These are phyloP conservation scores for Scaptomyza hsui DNA, from an alignment of 1,140 invertebrate species.

Conservation along the genomic window DNA sequence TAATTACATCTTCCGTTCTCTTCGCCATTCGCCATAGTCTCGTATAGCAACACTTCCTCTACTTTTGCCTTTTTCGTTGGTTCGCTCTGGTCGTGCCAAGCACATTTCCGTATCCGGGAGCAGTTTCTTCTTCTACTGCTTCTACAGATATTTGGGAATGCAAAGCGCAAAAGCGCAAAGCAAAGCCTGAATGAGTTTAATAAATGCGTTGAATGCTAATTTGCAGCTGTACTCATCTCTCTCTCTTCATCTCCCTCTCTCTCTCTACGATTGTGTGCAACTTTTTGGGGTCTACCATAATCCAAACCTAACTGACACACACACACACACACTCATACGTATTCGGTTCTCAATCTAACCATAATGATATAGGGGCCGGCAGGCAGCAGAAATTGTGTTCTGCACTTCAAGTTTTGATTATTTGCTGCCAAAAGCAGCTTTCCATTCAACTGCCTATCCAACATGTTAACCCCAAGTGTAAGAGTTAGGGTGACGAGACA, in stretches of 20 bases:
- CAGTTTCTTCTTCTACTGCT: slow-evolving; percentile 7
- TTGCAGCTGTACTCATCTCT: slow-evolving; percentile 8
- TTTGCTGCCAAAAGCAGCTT: slow-evolving; percentile 54
- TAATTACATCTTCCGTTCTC: slow-evolving; percentile 71
- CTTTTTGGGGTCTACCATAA: slow-evolving; percentile 42
- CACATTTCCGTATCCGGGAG: slow-evolving; percentile 72
- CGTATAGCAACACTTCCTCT: slow-evolving; percentile 23
- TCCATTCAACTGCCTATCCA: slow-evolving; percentile 21
- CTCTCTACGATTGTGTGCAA: slow-evolving; percentile 25
- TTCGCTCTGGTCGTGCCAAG: slow-evolving; percentile 56
- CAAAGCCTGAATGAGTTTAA: slow-evolving; percentile 37
- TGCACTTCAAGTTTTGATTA: slow-evolving; percentile 66
- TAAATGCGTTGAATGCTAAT: slow-evolving; percentile 51
- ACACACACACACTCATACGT: not conserved
- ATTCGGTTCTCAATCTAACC: slow-evolving; percentile 21
- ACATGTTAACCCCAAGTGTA: slow-evolving; percentile 26
- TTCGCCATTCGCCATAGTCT: slow-evolving; percentile 22
- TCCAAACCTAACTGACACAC: slow-evolving; percentile 12
- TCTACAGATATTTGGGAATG: slow-evolving; percentile 33
- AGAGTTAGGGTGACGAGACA: not conserved
- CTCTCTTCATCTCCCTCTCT: too few species aligned
- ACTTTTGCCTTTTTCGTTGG: slow-evolving; percentile 2
- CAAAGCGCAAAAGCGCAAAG: slow-evolving; percentile 34
- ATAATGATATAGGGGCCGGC: slow-evolving; percentile 33
- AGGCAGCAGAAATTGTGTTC: slow-evolving; percentile 24